A percentile compares a stretch with the other conserved stretches of the same genome.
These are phyloP conservation scores for Engystomops pustulosus DNA, from an alignment of 2,113 vertebrate species.

Conservation along the genomic window DNA sequence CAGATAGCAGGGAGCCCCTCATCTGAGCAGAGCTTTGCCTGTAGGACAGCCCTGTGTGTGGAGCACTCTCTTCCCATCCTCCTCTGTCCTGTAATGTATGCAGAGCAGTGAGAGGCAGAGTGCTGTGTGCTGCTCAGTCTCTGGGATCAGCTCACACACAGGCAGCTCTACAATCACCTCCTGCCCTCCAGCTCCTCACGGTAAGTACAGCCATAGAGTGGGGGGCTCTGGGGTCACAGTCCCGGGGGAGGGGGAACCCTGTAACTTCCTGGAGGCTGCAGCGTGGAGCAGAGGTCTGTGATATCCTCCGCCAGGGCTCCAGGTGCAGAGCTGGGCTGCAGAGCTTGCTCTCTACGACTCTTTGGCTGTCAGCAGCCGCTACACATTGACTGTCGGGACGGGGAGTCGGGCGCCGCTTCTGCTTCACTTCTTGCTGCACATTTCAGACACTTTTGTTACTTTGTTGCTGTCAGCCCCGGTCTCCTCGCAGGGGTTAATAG, in stretches of 20 bases:
- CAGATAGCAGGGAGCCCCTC: not conserved
- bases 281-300: not conserved
- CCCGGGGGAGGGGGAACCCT: slow-evolving; percentile 33
- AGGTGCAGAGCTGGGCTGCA: not conserved
- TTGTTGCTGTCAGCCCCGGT: not conserved
- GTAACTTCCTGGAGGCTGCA: not conserved
- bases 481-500: slow-evolving; percentile 8
- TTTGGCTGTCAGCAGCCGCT: too few relatives aligned
- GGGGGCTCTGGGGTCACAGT: slow-evolving; percentile 18
- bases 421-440: not conserved
- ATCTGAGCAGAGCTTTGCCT: not conserved
- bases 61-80: slow-evolving; percentile 82
- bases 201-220: slow-evolving; percentile 73
- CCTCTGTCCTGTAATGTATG: slow-evolving; percentile 84
- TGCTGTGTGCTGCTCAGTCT: slow-evolving; percentile 82
- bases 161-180: slow-evolving; percentile 77
- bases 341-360: slow-evolving; percentile 7
- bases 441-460: slow-evolving; percentile 8
- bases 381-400: too few relatives aligned
- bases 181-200: slow-evolving; percentile 74
- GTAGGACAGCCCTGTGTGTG: slow-evolving; percentile 67
- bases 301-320: not conserved
- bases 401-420: not conserved
- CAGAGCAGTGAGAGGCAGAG: slow-evolving; percentile 75
- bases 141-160: slow-evolving; percentile 82